phyloP scores from a whole-genome alignment of 2,113 vertebrate genomes.

The Pongo abelii region DNA sequence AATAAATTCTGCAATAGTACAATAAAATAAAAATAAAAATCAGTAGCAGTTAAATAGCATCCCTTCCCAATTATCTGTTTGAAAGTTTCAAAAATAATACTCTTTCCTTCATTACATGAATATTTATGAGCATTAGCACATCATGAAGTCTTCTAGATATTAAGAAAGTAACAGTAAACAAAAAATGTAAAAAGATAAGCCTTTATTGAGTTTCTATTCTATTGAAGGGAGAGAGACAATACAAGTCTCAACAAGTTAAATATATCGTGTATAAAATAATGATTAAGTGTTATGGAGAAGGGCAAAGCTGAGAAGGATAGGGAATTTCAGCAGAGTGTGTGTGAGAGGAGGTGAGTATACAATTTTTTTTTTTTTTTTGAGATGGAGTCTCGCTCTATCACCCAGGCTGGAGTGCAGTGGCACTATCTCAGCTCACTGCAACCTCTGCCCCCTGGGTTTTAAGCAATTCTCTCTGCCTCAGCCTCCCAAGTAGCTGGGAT shows the following conservation, averaged over 20 bases:
- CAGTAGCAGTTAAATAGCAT: not conserved
- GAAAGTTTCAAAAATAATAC: not conserved
- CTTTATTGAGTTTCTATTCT: not conserved
- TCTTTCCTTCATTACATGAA: not conserved
- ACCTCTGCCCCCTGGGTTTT: no score
- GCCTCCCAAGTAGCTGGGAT: no score
- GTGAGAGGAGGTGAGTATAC: not conserved
- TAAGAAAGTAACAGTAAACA: not conserved
- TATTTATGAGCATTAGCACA: not conserved
- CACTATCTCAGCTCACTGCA: no score
- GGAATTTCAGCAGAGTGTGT: not conserved
- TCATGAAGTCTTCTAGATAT: not conserved
- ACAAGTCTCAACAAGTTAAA: not conserved
- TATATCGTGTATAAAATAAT: not conserved
- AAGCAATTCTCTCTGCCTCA: no score
- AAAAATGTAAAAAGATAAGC: not conserved
- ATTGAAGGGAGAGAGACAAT: not conserved
- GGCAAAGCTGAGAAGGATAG: not conserved
- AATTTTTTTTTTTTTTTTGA: no score
- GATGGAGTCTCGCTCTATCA: no score
- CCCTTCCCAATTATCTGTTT: not conserved
- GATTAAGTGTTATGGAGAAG: not conserved
- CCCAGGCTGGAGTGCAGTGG: no score
- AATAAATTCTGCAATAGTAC: not conserved
- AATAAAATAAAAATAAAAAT: not conserved